phyloP scores from a whole-genome alignment of 2,113 vertebrate species.

The Falco punctatus region DNA sequence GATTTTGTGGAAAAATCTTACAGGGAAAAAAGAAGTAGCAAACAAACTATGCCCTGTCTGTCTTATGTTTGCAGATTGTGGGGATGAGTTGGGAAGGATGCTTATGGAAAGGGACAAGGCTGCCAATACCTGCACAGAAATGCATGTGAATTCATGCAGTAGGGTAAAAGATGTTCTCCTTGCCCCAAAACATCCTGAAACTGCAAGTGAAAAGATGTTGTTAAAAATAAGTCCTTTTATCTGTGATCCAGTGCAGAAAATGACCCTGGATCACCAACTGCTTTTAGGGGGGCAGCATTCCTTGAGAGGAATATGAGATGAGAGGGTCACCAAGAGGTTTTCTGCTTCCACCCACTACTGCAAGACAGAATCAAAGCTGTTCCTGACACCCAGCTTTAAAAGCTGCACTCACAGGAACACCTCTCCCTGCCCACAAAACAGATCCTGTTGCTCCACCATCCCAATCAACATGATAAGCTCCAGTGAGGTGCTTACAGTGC shows the following conservation, averaged over 20 bases:
- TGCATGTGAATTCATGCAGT: neutral
- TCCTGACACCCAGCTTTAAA: neutral
- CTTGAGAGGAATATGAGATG: neutral
- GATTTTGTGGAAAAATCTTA: neutral
- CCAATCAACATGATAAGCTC: neutral
- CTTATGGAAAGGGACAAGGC: neutral
- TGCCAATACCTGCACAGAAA: neutral
- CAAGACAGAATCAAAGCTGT: neutral
- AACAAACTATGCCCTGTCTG: neutral
- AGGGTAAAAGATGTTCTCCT: neutral
- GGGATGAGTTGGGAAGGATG: neutral
- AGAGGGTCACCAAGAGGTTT: neutral
- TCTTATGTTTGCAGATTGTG: slow-evolving; percentile 9
- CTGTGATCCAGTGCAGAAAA: neutral
- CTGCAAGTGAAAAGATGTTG: neutral
- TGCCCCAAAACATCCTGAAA: neutral
- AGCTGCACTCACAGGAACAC: neutral
- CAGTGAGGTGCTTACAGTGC: neutral
- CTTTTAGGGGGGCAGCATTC: neutral
- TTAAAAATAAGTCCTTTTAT: neutral
- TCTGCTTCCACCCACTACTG: neutral
- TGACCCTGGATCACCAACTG: neutral
- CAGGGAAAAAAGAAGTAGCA: neutral
- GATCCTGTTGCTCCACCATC: neutral
- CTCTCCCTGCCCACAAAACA: neutral